phyloP scores from a whole-genome alignment of 2,797 vertebrate genomes.

The Sebastes kiyomatsui region DNA sequence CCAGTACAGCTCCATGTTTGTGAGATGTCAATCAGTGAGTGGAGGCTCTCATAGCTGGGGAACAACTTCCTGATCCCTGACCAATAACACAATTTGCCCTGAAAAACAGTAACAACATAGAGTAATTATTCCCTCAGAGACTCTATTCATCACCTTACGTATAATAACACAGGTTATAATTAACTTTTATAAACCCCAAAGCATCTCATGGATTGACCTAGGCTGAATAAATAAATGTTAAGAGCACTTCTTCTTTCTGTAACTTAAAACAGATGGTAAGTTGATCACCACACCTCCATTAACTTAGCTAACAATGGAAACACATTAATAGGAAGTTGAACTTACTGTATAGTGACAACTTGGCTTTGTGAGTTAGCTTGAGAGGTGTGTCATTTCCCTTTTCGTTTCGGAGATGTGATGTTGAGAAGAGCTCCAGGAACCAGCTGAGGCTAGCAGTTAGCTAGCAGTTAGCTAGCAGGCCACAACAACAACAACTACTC shows the following conservation, averaged over 20 bases:
- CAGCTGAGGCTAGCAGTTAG: conserved; percentile 12
- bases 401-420: neutral
- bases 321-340: neutral
- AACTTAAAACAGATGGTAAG: conserved; percentile 37
- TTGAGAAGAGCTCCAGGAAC: conserved; percentile 10
- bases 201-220: neutral
- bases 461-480: conserved; percentile 54
- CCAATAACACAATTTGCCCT: conserved; percentile 21
- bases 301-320: neutral
- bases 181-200: neutral
- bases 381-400: conserved; percentile 31
- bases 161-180: neutral
- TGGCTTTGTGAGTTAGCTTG: conserved; percentile 16
- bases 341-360: conserved; percentile 36
- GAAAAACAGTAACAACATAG: neutral
- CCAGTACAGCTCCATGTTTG: conserved; percentile 87
- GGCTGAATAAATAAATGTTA: neutral
- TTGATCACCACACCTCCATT: neutral
- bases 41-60: conserved; percentile 54
- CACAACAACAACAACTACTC: conserved; percentile 29
- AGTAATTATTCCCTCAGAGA: neutral
- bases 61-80: conserved; percentile 19
- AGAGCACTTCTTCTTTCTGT: neutral
- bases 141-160: no score
- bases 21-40: conserved; percentile 49